Percentiles rank a stretch among this genome's conserved stretches.
Evolutionary conservation across 2,797 vertebrate genomes (phyloP).

Genomic region (Toxotes lorentzi): DNA sequence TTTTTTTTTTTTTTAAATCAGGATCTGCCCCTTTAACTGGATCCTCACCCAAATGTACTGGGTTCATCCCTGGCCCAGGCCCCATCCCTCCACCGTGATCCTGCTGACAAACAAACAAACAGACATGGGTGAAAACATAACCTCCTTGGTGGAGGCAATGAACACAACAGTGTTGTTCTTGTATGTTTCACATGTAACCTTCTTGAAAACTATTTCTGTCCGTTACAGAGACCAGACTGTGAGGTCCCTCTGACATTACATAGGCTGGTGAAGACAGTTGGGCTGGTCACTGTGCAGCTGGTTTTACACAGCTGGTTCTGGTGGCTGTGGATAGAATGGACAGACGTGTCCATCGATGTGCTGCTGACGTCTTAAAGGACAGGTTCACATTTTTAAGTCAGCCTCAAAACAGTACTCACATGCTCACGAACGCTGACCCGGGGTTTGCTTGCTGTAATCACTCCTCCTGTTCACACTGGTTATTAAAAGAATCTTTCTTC

Average conservation of each 20-base stretch:
- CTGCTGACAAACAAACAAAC: too few relatives aligned
- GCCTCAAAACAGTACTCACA: not conserved
- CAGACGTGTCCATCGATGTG: not conserved
- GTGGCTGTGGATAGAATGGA: not conserved
- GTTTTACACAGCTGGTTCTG: not conserved
- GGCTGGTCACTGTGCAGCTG: constrained; percentile 6
- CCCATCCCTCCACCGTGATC: too few relatives aligned
- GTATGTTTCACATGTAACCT: not conserved
- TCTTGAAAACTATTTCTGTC: not conserved
- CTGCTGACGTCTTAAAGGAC: not conserved
- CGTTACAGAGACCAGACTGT: not conserved
- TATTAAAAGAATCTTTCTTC: not conserved
- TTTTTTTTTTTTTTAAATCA: too few relatives aligned
- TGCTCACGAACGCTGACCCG: not conserved
- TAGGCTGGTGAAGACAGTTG: not conserved
- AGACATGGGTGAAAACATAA: too few relatives aligned
- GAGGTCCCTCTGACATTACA: not conserved
- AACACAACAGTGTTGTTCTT: not conserved
- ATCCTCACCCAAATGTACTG: too few relatives aligned
- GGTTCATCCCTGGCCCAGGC: too few relatives aligned
- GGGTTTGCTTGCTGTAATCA: not conserved
- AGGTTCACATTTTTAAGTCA: not conserved
- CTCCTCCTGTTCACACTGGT: not conserved
- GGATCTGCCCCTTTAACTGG: too few relatives aligned
- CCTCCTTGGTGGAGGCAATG: too few relatives aligned